Evolutionary conservation across 2,888 invertebrate genomes (phyloP).

Genomic region (Hyposoter dolosus): DNA sequence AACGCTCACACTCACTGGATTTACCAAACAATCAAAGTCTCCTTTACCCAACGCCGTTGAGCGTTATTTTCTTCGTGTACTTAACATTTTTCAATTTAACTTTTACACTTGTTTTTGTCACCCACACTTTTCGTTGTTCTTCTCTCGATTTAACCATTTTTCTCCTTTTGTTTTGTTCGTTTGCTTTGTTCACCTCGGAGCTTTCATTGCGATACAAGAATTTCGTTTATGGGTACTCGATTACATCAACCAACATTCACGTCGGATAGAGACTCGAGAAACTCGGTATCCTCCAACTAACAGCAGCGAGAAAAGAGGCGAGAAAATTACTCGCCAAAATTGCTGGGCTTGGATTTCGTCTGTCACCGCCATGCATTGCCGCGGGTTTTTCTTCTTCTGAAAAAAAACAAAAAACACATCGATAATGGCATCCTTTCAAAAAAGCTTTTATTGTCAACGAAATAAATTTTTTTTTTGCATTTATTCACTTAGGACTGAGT

Average conservation of each 20-base stretch:
- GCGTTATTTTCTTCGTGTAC: background rate
- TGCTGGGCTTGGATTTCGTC: slow-evolving; percentile 82
- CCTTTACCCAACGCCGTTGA: background rate
- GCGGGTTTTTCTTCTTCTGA: slow-evolving; percentile 79
- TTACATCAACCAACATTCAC: slow-evolving; percentile 74
- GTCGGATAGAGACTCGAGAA: slow-evolving; percentile 83
- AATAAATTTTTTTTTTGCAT: background rate
- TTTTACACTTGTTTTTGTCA: background rate
- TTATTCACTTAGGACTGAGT: background rate
- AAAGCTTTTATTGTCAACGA: background rate
- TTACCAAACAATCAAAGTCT: background rate
- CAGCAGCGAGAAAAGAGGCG: slow-evolving; percentile 80
- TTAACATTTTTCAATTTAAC: slow-evolving; percentile 2
- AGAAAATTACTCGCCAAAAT: slow-evolving; percentile 83
- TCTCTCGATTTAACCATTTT: background rate
- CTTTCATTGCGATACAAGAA: background rate
- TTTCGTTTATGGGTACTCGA: background rate
- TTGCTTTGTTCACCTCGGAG: background rate
- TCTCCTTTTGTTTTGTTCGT: background rate
- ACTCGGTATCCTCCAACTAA: slow-evolving; percentile 84
- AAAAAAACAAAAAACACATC: slow-evolving; percentile 62
- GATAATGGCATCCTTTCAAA: background rate
- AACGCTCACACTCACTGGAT: background rate
- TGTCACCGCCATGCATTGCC: slow-evolving; percentile 82
- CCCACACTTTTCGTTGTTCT: background rate